These are phyloP conservation scores for Brienomyrus longianalis DNA, from an alignment of 2,113 vertebrate genomes.

Conservation along the genomic window DNA sequence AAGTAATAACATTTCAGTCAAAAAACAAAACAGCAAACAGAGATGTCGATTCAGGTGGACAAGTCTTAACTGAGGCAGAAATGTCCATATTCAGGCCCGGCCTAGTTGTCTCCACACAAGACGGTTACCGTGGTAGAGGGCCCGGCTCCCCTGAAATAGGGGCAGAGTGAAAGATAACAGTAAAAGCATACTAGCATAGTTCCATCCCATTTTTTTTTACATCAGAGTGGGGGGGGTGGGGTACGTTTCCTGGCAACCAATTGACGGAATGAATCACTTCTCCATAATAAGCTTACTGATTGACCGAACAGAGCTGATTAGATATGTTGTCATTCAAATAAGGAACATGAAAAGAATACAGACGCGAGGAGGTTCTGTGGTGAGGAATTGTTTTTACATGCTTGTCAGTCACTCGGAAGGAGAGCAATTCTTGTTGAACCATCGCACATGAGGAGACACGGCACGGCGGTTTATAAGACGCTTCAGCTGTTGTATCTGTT, in stretches of 20 bases:
- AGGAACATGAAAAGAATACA: not conserved
- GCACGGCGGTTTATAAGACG: not conserved
- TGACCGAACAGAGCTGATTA: slow-evolving; percentile 2
- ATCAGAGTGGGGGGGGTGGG: not conserved
- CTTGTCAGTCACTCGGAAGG: not conserved
- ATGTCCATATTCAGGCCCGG: not conserved
- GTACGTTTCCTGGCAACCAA: slow-evolving; percentile 8
- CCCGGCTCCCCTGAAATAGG: not conserved
- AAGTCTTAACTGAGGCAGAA: slow-evolving; percentile 5
- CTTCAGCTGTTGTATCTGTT: not conserved
- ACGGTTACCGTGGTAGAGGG: not conserved
- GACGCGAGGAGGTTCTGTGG: not conserved
- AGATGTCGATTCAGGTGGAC: not conserved
- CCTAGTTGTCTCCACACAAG: not conserved
- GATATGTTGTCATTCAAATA: slow-evolving; percentile 11
- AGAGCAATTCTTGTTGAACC: not conserved
- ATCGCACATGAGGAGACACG: not conserved
- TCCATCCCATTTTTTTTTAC: not conserved
- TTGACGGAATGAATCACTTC: not conserved
- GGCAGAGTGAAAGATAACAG: not conserved
- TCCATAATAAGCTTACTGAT: slow-evolving; percentile 7
- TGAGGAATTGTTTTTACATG: slow-evolving; percentile 5
- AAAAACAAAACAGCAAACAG: not conserved
- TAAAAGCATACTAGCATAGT: not conserved
- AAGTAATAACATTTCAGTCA: slow-evolving; percentile 1